These are phyloP conservation scores for Reticulitermes lucifugus DNA, from an alignment of 2,888 invertebrate genomes.

Conservation along the genomic window DNA sequence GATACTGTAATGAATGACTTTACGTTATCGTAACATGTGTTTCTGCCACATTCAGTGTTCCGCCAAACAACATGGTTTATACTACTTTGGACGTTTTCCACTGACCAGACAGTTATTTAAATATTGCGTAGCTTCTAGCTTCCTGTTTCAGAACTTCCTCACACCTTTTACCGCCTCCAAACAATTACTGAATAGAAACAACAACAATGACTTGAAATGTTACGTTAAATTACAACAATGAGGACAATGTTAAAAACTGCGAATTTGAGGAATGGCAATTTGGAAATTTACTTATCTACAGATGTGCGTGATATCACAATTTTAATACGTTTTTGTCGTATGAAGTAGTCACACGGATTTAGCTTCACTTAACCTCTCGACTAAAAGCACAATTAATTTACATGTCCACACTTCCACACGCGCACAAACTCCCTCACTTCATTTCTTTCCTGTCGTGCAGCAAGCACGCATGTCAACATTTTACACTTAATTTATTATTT, in stretches of 20 bases:
- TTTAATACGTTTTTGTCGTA: too few species aligned
- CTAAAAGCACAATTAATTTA: not conserved
- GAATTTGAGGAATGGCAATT: not conserved
- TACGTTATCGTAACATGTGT: not conserved
- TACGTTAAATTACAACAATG: not conserved
- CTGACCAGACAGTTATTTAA: not conserved
- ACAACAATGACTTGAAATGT: not conserved
- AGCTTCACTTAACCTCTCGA: too few species aligned
- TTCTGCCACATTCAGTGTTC: not conserved
- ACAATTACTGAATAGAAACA: not conserved
- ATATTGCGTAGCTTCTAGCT: not conserved
- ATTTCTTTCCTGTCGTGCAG: not conserved
- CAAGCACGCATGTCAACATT: not conserved
- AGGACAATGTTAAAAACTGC: not conserved
- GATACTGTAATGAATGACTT: not conserved
- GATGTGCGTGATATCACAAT: too few species aligned
- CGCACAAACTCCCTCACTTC: not conserved
- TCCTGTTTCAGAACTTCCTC: not conserved
- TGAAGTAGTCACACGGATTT: too few species aligned
- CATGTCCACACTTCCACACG: not conserved
- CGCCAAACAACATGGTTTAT: not conserved
- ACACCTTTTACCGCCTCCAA: not conserved
- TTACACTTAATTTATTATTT: not conserved
- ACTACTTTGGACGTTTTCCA: slow-evolving; percentile 24
- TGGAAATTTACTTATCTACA: not conserved